Conservation (phyloP, 1,140 invertebrate species). For the Plectus sambesii region DNA sequence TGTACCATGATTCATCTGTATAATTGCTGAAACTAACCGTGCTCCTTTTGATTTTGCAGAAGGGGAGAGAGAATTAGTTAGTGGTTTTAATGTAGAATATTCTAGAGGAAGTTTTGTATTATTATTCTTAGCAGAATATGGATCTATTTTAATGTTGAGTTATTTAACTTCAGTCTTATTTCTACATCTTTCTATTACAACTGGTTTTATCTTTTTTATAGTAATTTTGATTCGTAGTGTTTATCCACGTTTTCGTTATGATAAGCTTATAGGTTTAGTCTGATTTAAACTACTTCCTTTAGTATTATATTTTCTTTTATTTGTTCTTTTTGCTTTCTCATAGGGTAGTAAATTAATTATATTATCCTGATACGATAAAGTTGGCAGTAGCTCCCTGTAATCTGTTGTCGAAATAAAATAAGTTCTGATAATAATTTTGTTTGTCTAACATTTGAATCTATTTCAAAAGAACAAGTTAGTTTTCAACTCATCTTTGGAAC, state of each 20-base stretch:
- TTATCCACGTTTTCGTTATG: slow-evolving; percentile 25
- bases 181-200: slow-evolving; percentile 51
- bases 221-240: slow-evolving; percentile 19
- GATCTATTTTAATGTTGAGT: slow-evolving; percentile 58
- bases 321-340: slow-evolving; percentile 16
- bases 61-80: slow-evolving; percentile 62
- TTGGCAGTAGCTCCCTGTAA: slow-evolving; percentile 11
- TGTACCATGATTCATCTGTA: slow-evolving; percentile 53
- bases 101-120: slow-evolving; percentile 58
- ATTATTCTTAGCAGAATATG: slow-evolving; percentile 62
- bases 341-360: slow-evolving; percentile 17
- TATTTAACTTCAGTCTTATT: slow-evolving; percentile 52
- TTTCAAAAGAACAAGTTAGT: slow-evolving; percentile 20
- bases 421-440: slow-evolving; percentile 17
- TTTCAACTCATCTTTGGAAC: too few species aligned
- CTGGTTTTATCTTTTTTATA: slow-evolving; percentile 53
- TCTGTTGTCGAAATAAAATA: slow-evolving; percentile 16
- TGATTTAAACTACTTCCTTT: slow-evolving; percentile 6
- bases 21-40: slow-evolving; percentile 60
- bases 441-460: slow-evolving; percentile 27
- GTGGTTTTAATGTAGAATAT: slow-evolving; percentile 64
- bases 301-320: slow-evolving; percentile 14
- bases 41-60: slow-evolving; percentile 66
- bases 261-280: slow-evolving; percentile 19
- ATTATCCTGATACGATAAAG: slow-evolving; percentile 14